A percentile compares a stretch with the other conserved stretches of the same genome.
These are phyloP conservation scores for Tragulus kanchil DNA, from an alignment of 2,113 vertebrate genomes.

Conservation along the genomic window DNA sequence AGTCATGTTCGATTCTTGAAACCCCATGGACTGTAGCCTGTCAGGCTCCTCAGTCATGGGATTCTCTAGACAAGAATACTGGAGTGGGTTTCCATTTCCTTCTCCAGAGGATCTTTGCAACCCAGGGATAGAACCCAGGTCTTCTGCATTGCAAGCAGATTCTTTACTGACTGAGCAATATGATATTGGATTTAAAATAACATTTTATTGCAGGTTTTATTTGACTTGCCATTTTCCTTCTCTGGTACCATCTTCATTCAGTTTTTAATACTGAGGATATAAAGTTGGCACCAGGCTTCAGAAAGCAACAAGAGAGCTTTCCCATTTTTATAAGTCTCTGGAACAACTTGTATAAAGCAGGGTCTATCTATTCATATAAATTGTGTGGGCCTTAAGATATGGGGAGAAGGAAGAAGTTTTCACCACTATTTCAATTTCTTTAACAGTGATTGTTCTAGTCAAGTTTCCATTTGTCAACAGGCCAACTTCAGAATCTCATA, in stretches of 20 bases:
- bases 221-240: background rate
- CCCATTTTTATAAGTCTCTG: background rate
- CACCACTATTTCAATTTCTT: constrained; percentile 19
- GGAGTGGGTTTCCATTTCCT: no score
- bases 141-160: no score
- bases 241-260: background rate
- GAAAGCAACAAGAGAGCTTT: constrained; percentile 18
- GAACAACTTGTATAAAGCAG: background rate
- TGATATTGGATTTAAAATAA: background rate
- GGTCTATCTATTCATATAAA: background rate
- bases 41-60: no score
- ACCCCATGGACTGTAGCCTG: no score
- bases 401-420: background rate
- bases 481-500: background rate
- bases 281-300: background rate
- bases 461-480: background rate
- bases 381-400: background rate
- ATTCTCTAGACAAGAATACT: no score
- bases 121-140: no score
- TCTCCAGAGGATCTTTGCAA: no score
- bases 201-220: constrained; percentile 21
- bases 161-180: background rate
- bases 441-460: background rate
- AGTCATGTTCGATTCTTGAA: no score
- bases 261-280: background rate